Base-by-base conservation (phyloP, 2,888 invertebrate genomes). In the Melinopterus prodromus region DNA sequence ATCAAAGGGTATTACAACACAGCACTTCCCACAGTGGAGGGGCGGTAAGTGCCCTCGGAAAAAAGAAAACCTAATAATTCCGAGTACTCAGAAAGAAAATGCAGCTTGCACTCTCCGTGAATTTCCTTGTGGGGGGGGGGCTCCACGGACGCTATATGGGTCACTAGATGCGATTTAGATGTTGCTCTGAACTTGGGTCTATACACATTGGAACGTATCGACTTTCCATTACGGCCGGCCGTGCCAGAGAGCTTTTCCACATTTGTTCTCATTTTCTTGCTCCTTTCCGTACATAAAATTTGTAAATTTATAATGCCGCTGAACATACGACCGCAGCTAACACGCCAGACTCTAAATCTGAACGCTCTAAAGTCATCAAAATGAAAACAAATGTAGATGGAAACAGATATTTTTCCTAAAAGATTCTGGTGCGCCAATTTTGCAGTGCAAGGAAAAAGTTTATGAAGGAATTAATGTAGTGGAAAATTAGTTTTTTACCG, bases 41-140 rank as follows among this genome's bases (percentile, higher is more conserved):
- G 26, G 74, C 36, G 74, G 37, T 74, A 74, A 74, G 74, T 74
- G 74, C 74, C 74, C 74, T 37, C 35, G 74, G 74, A 74, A 74
- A 74, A 74, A 74, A 74, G 74, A 74, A 74, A 74, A 74, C 74
- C 74, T 74, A 74, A 74, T 74, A 74, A 74, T 74, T 74, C 74
- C 35, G 74, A 74, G 74, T 37, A 74, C 74, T 74, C 36, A 71
- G 74, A 37, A 74, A 71, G 71, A 71, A 74, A 74, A 26, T 74
- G 74, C 36, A 37, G 36, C 35, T 37, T 35, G 74, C 74, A 74
- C 74, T 74, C 37, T 35, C 26, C 26, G 53, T 3, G 53, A 53
- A 53, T 53, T 53, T 53, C 36, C 74, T 74, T n/a, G 74, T n/a
- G 74, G 6, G 36, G 74, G 74, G n/a, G 74, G 14, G n/a, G 35